Conservation (phyloP, 2,797 vertebrate genomes). For the Hoplostethus mediterraneus region DNA sequence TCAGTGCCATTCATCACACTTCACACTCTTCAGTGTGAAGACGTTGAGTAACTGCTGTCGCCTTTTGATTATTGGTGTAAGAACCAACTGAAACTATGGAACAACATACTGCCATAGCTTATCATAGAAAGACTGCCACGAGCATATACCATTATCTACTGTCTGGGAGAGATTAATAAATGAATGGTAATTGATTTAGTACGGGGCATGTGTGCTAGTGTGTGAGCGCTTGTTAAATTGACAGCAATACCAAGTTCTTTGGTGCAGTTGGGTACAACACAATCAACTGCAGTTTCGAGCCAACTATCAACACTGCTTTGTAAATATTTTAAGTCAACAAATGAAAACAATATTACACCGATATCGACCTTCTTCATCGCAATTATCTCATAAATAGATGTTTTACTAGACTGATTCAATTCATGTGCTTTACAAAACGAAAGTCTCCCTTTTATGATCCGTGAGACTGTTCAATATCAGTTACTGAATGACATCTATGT, state of each 20-base stretch:
- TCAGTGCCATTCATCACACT: not conserved
- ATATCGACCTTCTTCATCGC: conserved; percentile 6
- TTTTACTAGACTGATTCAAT: not conserved
- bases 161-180: conserved; percentile 51
- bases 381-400: not conserved
- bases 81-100: not conserved
- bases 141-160: conserved; percentile 30
- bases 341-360: not conserved
- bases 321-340: conserved; percentile 11
- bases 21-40: not conserved
- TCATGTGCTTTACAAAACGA: conserved; percentile 14
- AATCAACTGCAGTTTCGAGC: not conserved
- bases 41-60: not conserved
- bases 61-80: conserved; percentile 18
- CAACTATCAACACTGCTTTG: not conserved
- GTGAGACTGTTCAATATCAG: conserved; percentile 7
- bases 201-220: conserved; percentile 12
- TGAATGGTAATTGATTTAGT: conserved; percentile 48
- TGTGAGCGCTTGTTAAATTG: conserved; percentile 30
- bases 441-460: conserved; percentile 3
- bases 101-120: not conserved
- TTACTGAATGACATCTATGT: conserved; percentile 20
- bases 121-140: conserved; percentile 23
- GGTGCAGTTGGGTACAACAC: conserved; percentile 6
- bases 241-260: not conserved